Evolutionary conservation across 2,113 vertebrate species (phyloP).

Genomic region (Panurus biarmicus): DNA sequence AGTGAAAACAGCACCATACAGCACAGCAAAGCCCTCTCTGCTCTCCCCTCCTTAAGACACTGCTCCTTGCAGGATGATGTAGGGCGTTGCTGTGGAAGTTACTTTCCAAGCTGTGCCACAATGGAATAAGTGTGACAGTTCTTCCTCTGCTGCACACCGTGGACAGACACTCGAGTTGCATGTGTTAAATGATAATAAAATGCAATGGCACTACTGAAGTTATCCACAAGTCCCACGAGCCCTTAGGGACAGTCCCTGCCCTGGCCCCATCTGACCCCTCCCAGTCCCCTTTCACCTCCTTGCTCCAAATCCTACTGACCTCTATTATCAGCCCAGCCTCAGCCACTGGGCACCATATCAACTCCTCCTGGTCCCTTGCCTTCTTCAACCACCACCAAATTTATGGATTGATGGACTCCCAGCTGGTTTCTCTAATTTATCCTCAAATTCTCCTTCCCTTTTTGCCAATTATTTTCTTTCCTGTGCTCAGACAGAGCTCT

Average conservation of each 20-base stretch:
- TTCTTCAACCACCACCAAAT: neutral
- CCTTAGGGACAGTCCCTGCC: too few species aligned
- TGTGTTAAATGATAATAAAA: neutral
- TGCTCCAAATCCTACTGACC: neutral
- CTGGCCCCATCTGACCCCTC: neutral
- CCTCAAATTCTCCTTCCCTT: neutral
- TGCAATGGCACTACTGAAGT: neutral
- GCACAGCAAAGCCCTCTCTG: neutral
- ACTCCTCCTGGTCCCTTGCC: neutral
- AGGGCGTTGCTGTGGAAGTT: neutral
- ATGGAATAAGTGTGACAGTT: neutral
- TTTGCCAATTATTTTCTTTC: neutral
- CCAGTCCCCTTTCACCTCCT: neutral
- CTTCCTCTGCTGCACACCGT: neutral
- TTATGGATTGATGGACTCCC: neutral
- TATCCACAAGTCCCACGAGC: fast-evolving
- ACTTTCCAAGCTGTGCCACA: neutral
- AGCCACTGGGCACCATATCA: fast-evolving
- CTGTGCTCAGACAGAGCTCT: neutral
- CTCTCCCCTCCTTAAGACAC: neutral
- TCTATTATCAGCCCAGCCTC: neutral
- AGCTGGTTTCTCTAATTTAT: neutral
- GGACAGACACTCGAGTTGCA: neutral
- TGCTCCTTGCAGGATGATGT: neutral
- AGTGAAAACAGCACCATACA: neutral